Base-by-base conservation (phyloP, 2,113 vertebrate species). In the Channa maculata region DNA sequence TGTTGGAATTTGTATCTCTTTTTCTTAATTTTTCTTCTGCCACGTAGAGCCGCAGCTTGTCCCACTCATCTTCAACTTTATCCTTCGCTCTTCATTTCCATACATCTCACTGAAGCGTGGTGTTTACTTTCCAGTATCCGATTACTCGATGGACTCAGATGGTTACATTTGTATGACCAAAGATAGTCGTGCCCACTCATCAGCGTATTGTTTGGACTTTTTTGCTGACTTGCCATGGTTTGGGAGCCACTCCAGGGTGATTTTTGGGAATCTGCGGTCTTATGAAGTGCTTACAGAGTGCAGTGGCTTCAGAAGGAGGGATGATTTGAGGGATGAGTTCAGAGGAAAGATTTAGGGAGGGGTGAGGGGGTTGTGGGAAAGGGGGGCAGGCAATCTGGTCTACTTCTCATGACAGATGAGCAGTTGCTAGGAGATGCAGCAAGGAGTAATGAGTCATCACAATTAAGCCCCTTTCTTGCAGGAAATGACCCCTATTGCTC, bases 121-220 rank as follows among this genome's bases (percentile, higher is more conserved):
- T 70, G 68, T 90, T 89, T 87, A 82, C 74, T 76, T 70, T 78
- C 45, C 74, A 73, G 62, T 33, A 66, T 78, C 76, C 74, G 48
- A 71, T 87, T 73, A 58, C 74, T 84, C 43, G 3, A 66, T 59
- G 44, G 52, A 62, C 51, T 63, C 36, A 14, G 1, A 2, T 64
- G 45, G 38, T 41, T 38, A 41, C n/a, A 13, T 55, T 24, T 59
- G 54, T 52, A 77, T 83, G 88, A 84, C 66, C 82, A 68, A 71
- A 88, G 66, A 83, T 43, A 15, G 60, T 71, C 61, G n/a, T 60
- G 24, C 60, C 65, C 63, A 41, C 79, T 90, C 80, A 83, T 80
- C 79, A 86, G 48, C 3, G 13, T 48, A 36, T 88, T 90, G 82
- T 92, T 84, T 88, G 76, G 63, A 77, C 85, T 85, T 86, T 88